Base-by-base conservation (phyloP, 2,888 invertebrate genomes). In the Allolobophora icterica region DNA sequence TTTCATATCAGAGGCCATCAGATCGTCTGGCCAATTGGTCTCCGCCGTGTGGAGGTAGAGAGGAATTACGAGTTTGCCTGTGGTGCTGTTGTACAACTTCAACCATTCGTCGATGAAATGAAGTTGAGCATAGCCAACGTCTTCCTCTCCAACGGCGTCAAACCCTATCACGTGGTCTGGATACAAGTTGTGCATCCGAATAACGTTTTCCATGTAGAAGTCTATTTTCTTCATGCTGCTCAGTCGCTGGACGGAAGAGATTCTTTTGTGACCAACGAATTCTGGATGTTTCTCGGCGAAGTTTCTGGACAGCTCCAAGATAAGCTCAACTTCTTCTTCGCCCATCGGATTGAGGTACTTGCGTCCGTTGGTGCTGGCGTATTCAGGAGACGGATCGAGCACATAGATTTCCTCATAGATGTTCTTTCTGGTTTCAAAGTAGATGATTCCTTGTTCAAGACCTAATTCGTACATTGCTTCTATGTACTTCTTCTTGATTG, bases 121-220 rank as follows among this genome's bases (percentile, higher is more conserved):
- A 30, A 93, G 90, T 35, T 91, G 91, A 15, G 93, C 91, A 34
- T 92, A 91, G 1, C 93, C 93, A n/a, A 87, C 89, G 38, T 93
- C 93, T 89, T 93, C 93, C 58, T 93, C 91, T 35, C 90, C 93
- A 8, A 93, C 93, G 35, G 92, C n/a, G 89, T 93, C 93, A 84
- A 91, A 93, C 15, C 92, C 93, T 1, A 92, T 87, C 33, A 93
- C 90, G 84, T 92, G 92, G 34, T 92, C 84, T 11, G 93, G 93
- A 84, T 91, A 93, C 83, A 90, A 91, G 24, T 91, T 30, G 90
- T 92, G 92, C 13, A 93, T 90, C 21, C 40, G 35, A 13, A 91
- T 24, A 24, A 91, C 92, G n/a, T 42, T 84, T 33, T 92, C 91
- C 91, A 93, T 91, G 34, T 90, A 84, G 58, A 52, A 30, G 40